Percentiles rank a stretch among this genome's conserved stretches.
Evolutionary conservation across 2,888 invertebrate genomes (phyloP).

Genomic region (Doris montereyensis): DNA sequence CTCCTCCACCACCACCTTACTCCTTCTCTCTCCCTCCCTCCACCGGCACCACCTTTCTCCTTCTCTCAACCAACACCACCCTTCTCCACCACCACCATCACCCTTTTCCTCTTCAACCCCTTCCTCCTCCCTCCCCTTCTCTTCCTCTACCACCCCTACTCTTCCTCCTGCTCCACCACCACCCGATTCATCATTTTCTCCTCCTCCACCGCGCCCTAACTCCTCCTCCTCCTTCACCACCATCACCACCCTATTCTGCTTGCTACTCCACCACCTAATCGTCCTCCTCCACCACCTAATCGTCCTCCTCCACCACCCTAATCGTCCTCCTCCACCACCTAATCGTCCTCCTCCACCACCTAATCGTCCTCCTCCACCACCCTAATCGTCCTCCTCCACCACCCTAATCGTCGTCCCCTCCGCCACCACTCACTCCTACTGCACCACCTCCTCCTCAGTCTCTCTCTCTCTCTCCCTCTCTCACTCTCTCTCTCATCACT

Average conservation of each 20-base stretch:
- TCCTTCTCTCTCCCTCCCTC: not conserved
- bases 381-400: too few relatives aligned
- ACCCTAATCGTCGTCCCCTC: too few relatives aligned
- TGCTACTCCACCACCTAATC: not conserved
- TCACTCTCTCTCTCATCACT: too few relatives aligned
- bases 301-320: not conserved
- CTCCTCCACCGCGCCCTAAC: not conserved
- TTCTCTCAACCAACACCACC: too few relatives aligned
- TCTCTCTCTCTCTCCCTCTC: too few relatives aligned
- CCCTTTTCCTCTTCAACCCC: not conserved
- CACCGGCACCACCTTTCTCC: too few relatives aligned
- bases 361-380: too few relatives aligned
- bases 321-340: not conserved
- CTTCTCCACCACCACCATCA: not conserved
- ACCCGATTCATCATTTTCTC: not conserved
- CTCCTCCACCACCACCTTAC: not conserved
- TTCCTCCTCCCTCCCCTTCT: not conserved
- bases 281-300: not conserved
- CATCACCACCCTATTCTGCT: not conserved
- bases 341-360: too few relatives aligned
- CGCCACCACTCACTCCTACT: too few relatives aligned
- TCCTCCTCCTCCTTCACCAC: not conserved
- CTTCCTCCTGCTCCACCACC: not conserved
- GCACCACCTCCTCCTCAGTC: too few relatives aligned
- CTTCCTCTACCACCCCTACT: not conserved